These are phyloP conservation scores for Magallana gigas DNA, from an alignment of 1,140 invertebrate genomes.

Conservation along the genomic window DNA sequence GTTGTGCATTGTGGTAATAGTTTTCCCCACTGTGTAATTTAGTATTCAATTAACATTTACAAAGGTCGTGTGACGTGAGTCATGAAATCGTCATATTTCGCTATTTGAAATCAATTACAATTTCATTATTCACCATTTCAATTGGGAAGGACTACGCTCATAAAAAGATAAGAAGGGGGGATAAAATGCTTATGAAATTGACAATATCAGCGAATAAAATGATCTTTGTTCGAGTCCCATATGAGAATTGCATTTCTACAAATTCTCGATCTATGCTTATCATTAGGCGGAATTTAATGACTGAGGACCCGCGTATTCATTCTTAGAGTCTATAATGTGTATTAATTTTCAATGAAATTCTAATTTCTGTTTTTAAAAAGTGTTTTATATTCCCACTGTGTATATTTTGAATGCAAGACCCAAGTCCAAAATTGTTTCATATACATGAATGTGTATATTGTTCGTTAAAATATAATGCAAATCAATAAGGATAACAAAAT, in stretches of 20 bases:
- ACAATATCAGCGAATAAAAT: not conserved
- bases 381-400: too few species aligned
- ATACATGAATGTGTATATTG: too few species aligned
- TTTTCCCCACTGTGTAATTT: not conserved
- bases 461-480: not conserved
- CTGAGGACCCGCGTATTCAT: not conserved
- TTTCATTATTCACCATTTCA: not conserved
- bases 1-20: not conserved
- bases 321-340: not conserved
- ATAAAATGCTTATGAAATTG: not conserved
- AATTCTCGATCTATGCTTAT: not conserved
- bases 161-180: not conserved
- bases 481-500: not conserved
- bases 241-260: not conserved
- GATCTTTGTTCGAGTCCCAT: not conserved
- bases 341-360: too few species aligned
- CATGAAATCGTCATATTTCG: not conserved
- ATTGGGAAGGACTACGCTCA: not conserved
- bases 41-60: not conserved
- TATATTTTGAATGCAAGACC: too few species aligned
- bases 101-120: conserved; percentile 27
- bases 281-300: not conserved
- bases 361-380: too few species aligned
- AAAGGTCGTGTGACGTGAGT: not conserved
- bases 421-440: too few species aligned